These are phyloP conservation scores for Syrista parreyssii DNA, from an alignment of 2,888 invertebrate species.

Conservation along the genomic window DNA sequence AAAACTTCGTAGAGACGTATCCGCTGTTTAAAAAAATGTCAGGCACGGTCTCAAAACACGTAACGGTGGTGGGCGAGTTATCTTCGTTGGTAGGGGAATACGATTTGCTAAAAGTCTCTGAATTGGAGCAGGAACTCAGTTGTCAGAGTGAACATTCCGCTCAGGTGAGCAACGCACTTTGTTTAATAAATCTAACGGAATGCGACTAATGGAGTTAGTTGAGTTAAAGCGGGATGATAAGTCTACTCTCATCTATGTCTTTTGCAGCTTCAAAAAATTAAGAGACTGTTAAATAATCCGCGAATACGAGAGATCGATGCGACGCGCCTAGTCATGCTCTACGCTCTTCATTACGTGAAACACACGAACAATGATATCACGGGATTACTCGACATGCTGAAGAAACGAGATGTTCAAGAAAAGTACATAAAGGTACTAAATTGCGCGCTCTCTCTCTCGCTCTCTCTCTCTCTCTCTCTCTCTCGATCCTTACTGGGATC, in stretches of 20 bases:
- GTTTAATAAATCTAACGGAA: neutral
- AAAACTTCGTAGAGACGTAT: constrained; percentile 97
- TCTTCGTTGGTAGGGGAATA: constrained; percentile 84
- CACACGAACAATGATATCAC: constrained; percentile 86
- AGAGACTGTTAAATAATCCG: constrained; percentile 81
- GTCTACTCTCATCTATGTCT: neutral
- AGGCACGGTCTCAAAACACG: constrained; percentile 97
- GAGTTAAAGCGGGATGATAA: neutral
- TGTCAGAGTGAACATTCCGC: constrained; percentile 87
- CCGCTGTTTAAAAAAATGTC: constrained; percentile 98
- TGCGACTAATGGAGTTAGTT: too few relatives aligned
- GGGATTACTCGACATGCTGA: constrained; percentile 79
- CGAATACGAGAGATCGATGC: constrained; percentile 83
- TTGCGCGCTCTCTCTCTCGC: neutral
- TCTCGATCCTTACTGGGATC: neutral
- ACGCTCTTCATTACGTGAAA: constrained; percentile 93
- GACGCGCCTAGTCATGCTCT: constrained; percentile 88
- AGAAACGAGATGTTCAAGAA: constrained; percentile 78
- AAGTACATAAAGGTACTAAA: constrained; percentile 61
- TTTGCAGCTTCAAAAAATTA: constrained; percentile 69
- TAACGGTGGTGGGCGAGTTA: constrained; percentile 95
- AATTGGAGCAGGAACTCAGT: constrained; percentile 92
- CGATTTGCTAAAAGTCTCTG: constrained; percentile 89
- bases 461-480: neutral
- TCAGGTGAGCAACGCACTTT: constrained; percentile 68